Conservation (phyloP, 2,888 invertebrate species). For the Polydrusus cervinus region DNA sequence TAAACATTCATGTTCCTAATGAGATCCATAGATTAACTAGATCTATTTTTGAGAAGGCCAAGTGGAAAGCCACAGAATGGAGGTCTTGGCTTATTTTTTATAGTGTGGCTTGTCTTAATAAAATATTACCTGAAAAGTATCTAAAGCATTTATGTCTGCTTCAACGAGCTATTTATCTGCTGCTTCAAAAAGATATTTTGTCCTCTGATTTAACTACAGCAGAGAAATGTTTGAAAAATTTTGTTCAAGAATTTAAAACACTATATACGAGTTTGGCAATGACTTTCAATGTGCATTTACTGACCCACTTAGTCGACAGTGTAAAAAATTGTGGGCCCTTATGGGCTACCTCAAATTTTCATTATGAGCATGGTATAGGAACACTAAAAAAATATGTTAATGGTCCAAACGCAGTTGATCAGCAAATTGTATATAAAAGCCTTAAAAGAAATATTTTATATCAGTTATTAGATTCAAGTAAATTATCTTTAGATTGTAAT, state of each 20-base stretch:
- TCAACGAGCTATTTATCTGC: not conserved
- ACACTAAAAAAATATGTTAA: not conserved
- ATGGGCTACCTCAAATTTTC: not conserved
- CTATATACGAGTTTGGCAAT: not conserved
- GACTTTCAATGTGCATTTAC: not conserved
- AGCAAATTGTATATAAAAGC: not conserved
- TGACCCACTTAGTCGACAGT: not conserved
- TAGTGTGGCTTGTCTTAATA: not conserved
- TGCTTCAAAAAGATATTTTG: not conserved
- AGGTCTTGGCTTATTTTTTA: not conserved
- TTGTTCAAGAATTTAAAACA: not conserved
- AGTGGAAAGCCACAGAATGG: not conserved
- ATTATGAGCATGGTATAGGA: not conserved
- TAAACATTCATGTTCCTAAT: not conserved
- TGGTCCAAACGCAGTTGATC: not conserved
- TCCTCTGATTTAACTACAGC: not conserved
- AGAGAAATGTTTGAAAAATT: not conserved
- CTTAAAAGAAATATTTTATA: not conserved
- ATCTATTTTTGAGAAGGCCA: not conserved
- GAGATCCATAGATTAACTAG: not conserved
- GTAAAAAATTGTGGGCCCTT: not conserved
- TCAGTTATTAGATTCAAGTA: not conserved
- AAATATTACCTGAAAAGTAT: not conserved
- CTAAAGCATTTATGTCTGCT: not conserved
- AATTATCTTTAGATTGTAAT: not conserved